Base-by-base conservation (phyloP, 2,797 vertebrate species). In the Microcaecilia unicolor region DNA sequence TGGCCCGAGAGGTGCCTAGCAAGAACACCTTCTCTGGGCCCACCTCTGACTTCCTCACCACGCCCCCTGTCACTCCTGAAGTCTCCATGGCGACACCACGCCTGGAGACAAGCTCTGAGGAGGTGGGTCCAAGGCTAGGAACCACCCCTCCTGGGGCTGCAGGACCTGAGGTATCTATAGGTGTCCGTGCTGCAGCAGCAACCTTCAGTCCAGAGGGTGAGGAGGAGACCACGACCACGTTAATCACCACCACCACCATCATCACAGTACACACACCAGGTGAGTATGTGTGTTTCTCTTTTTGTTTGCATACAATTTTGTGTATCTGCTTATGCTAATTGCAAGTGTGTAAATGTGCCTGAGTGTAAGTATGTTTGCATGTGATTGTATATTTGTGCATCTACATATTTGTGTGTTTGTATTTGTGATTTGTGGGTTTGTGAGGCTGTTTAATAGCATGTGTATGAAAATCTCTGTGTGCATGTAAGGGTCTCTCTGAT, bases 161-260 rank as follows among this genome's bases (percentile, higher is more conserved):
- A 6, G 67, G 47, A 12, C 61, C 64, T 11, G 72, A 56, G n/a
- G n/a, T n/a, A 4, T 37, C 60, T 31, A 4, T 36, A 35, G 2
- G 45, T 48, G 10, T 49, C 48, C 10, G 53, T 44, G 67, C 54
- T 13, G 54, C 61, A 17, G 70, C 83, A 22, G 48, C 80, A 13
- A 73, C 78, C 4, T 52, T 83, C 5, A 70, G 82, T 26, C 51
- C 76, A 1, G 87, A 89, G 46, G 50, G 57, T 10, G 70, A 75
- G 4, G 91, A 93, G 46, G 91, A 93, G 72, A 95, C 91, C 3
- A 93, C 90, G 3, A 95, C 90, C 11, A 93, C 91, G 15, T 72
- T 93, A 50, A 93, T 95, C 56, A 95, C 91, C 25, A 95, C 92
- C 0, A 95, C 92, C 4, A 95, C 91, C 17, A 89, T 95, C 51